Evolutionary conservation across 2,888 invertebrate species (phyloP).

Genomic region (Stratiomys singularior): DNA sequence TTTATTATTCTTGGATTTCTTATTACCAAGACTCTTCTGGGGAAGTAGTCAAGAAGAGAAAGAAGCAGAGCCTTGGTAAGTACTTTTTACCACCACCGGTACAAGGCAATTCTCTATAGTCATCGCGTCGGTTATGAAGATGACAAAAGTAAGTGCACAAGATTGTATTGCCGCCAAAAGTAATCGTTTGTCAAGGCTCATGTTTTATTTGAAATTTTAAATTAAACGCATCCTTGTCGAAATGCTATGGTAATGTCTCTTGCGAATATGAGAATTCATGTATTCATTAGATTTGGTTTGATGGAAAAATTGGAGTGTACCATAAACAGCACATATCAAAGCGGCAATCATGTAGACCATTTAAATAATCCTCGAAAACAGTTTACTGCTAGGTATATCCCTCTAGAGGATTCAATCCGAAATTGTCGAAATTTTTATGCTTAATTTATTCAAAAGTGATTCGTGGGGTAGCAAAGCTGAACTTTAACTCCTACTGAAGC

Average conservation of each 20-base stretch:
- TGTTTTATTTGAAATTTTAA: conserved; percentile 27
- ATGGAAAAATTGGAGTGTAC: conserved; percentile 16
- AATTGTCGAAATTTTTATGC: too few relatives aligned
- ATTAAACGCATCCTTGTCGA: conserved; percentile 1
- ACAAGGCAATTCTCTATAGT: neutral
- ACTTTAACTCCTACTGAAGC: too few relatives aligned
- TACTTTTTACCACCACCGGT: too few relatives aligned
- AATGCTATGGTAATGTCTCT: neutral
- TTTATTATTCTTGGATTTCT: conserved; percentile 49
- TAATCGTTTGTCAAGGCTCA: conserved; percentile 13
- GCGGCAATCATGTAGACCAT: too few relatives aligned
- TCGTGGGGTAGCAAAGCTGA: too few relatives aligned
- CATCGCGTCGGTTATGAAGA: conserved; percentile 3
- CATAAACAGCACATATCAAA: too few relatives aligned
- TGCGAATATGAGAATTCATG: conserved; percentile 24
- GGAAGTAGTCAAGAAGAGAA: neutral
- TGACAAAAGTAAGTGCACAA: neutral
- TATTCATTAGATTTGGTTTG: conserved; percentile 39
- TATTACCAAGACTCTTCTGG: conserved; percentile 31
- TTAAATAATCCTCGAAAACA: too few relatives aligned
- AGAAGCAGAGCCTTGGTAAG: too few relatives aligned
- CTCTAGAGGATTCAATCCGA: too few relatives aligned
- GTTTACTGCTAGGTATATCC: too few relatives aligned
- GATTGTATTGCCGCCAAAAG: neutral
- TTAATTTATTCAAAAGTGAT: too few relatives aligned